Percentiles rank a stretch among this genome's conserved stretches.
Evolutionary conservation across 2,113 vertebrate species (phyloP).

Genomic region (Apteryx mantelli): DNA sequence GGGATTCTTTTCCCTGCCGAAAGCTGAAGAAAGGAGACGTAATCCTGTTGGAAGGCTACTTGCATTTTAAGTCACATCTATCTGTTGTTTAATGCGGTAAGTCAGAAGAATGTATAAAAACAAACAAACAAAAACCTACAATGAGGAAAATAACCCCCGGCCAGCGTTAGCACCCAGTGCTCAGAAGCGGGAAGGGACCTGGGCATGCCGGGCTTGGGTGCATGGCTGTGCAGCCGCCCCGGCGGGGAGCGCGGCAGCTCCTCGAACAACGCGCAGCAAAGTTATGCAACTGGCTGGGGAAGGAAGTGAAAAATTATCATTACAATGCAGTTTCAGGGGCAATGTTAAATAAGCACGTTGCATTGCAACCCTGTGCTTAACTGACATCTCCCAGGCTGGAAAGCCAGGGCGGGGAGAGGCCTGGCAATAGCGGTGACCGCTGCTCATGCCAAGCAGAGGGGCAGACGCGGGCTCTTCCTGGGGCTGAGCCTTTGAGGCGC

Average conservation of each 20-base stretch:
- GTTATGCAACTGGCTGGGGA: conserved; percentile 54
- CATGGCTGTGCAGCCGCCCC: not conserved
- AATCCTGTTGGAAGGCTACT: not conserved
- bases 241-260: not conserved
- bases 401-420: not conserved
- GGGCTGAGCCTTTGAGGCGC: not conserved
- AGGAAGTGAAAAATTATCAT: conserved; percentile 60
- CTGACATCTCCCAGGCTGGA: not conserved
- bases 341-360: conserved; percentile 22
- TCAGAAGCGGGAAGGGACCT: not conserved
- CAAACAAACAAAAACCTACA: not conserved
- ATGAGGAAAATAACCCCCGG: not conserved
- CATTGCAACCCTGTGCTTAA: not conserved
- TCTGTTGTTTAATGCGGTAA: not conserved
- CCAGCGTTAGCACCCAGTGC: not conserved
- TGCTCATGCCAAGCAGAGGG: not conserved
- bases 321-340: conserved; percentile 40
- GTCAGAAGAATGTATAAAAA: not conserved
- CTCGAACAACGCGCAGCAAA: conserved; percentile 7
- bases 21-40: not conserved
- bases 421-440: not conserved
- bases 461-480: not conserved
- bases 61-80: not conserved
- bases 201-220: not conserved
- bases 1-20: not conserved